phyloP scores from a whole-genome alignment of 1,140 invertebrate species.

The Mactra quadrangularis region DNA sequence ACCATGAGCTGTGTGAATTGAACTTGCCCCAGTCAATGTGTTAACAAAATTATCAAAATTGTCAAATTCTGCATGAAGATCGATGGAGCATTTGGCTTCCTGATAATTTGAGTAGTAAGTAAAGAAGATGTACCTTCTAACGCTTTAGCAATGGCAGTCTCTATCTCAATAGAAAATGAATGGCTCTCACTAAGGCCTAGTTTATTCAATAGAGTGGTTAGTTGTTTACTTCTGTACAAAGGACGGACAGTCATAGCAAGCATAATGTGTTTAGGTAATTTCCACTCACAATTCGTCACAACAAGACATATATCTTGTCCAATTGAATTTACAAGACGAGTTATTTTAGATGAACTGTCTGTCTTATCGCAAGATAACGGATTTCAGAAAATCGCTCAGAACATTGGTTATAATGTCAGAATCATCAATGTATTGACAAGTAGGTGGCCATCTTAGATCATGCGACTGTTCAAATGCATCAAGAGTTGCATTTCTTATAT shows the following conservation, averaged over 20 bases:
- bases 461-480: slow-evolving; percentile 44
- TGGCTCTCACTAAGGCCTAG: slow-evolving; percentile 50
- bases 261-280: slow-evolving; percentile 62
- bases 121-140: neutral
- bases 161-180: slow-evolving; percentile 36
- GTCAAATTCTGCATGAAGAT: slow-evolving; percentile 63
- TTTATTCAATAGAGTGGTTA: slow-evolving; percentile 39
- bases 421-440: neutral
- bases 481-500: slow-evolving; percentile 10
- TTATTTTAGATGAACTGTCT: neutral
- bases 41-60: slow-evolving; percentile 69
- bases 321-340: slow-evolving; percentile 45
- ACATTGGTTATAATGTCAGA: neutral
- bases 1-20: slow-evolving; percentile 65
- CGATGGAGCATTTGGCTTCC: neutral
- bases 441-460: slow-evolving; percentile 48
- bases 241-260: slow-evolving; percentile 51
- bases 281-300: slow-evolving; percentile 59
- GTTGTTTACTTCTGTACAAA: slow-evolving; percentile 59
- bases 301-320: slow-evolving; percentile 60
- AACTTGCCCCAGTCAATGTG: slow-evolving; percentile 45
- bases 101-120: slow-evolving; percentile 1
- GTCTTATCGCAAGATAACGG: neutral
- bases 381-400: slow-evolving; percentile 1
- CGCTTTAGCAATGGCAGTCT: slow-evolving; percentile 19